Percentiles rank a stretch among this genome's conserved stretches.
These are phyloP conservation scores for Myopa tessellatipennis DNA, from an alignment of 2,888 invertebrate genomes.

Conservation along the genomic window DNA sequence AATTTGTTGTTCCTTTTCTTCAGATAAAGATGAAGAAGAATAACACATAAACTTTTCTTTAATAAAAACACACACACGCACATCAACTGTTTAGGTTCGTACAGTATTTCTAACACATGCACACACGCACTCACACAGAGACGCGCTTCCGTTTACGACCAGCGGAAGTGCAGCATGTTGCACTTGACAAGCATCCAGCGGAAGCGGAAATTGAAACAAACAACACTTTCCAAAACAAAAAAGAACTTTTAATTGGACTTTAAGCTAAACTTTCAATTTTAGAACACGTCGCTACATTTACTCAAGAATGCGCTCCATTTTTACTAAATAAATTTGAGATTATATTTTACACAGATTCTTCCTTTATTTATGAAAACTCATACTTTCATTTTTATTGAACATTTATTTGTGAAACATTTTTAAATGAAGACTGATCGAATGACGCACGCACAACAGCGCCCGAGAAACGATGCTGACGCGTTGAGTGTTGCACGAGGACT, in stretches of 20 bases:
- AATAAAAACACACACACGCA: not conserved
- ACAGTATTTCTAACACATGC: not conserved
- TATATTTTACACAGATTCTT: slow-evolving; percentile 10
- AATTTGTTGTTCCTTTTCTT: not conserved
- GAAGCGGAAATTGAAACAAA: slow-evolving; percentile 50
- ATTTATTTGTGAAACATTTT: no score
- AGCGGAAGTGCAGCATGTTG: slow-evolving; percentile 23
- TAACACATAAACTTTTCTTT: not conserved
- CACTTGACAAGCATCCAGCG: slow-evolving; percentile 35
- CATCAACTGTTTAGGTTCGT: not conserved
- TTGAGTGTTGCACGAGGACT: slow-evolving; percentile 68
- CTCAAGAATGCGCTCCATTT: not conserved
- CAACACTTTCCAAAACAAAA: not conserved
- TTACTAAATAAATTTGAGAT: not conserved
- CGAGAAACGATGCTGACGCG: slow-evolving; percentile 62
- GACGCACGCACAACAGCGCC: slow-evolving; percentile 38
- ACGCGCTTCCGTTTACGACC: not conserved
- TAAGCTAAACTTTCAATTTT: not conserved
- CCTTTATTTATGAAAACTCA: slow-evolving; percentile 31
- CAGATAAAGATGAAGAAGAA: no score
- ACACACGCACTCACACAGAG: slow-evolving; percentile 17
- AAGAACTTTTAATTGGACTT: not conserved
- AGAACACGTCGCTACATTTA: not conserved
- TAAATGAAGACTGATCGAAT: no score
- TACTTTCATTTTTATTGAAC: slow-evolving; percentile 20